Evolutionary conservation across 2,797 vertebrate species (phyloP).

Genomic region (Pitangus sulphuratus): DNA sequence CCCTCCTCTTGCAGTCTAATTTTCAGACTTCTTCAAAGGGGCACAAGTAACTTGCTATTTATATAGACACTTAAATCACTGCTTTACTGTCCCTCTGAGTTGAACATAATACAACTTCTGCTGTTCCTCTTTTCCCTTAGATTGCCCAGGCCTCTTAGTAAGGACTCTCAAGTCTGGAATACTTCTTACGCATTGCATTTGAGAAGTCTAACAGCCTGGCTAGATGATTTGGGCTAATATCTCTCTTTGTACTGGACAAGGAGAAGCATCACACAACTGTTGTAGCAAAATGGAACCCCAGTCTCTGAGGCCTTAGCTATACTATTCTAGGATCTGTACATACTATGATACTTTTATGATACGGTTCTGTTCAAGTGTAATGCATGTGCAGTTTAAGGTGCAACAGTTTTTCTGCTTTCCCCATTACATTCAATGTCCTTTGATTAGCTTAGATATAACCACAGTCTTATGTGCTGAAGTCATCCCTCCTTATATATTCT

Average conservation of each 20-base stretch:
- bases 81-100: neutral
- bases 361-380: neutral
- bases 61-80: neutral
- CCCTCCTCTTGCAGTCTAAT: neutral
- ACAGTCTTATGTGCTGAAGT: neutral
- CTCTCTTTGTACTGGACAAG: neutral
- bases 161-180: neutral
- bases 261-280: neutral
- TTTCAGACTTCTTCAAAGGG: neutral
- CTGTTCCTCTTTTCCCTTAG: neutral
- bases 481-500: neutral
- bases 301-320: neutral
- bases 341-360: neutral
- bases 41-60: neutral
- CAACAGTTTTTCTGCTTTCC: neutral
- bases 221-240: neutral
- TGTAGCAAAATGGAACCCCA: neutral
- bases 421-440: neutral
- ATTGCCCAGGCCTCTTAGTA: neutral
- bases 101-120: neutral
- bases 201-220: neutral
- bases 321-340: neutral
- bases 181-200: neutral
- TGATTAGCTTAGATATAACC: neutral
- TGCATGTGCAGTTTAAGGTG: neutral